Base-by-base conservation (phyloP, 2,113 vertebrate genomes). In the Xiphias gladius region DNA sequence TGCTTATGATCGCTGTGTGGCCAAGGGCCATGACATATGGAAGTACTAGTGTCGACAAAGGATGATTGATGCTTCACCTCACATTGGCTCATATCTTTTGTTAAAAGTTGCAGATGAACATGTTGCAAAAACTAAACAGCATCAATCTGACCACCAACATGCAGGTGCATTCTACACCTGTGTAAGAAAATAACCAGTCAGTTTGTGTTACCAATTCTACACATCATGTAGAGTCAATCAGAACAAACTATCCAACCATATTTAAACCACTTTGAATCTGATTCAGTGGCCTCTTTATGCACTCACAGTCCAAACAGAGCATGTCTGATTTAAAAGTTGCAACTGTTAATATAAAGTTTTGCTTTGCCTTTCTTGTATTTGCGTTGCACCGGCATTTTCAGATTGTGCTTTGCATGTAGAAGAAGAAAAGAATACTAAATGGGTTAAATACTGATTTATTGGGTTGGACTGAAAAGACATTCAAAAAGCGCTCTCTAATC, bases 91-190 rank as follows among this genome's bases (percentile, higher is more conserved):
- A 5, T 17, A 16, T 63, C 26, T 65, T 82, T 83, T 58, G 50
- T 76, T 70, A 46, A 54, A 61, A 62, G 48, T 65, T 72, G 66
- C 50, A 65, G 13, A 50, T 19, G 28, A 58, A 65, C 48, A 43
- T n/a, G n/a, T n/a, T n/a, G n/a, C n/a, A n/a, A n/a, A n/a, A 63
- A 63, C 26, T 10, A 32, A 12, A 39, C n/a, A 22, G 39, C 22
- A 12, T 7, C n/a, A 30, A 50, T 30, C 41, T 30, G 46, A 37
- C 48, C 1, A 1, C 65, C 17, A 9, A 13, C 39, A 43, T 72
- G 37, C 19, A 52, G 59, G 30, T 61, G 20, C 30, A 19, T 22
- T 13, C 11, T 59, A 16, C 41, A 39, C n/a, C 11, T 28, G 12
- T 61, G 39, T 70, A 7, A 62, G 28, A 46, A 62, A 35, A 52